Percentiles rank a stretch among this genome's conserved stretches.
Evolutionary conservation across 1,140 invertebrate species (phyloP).

Genomic region (Micrasema minimum): DNA sequence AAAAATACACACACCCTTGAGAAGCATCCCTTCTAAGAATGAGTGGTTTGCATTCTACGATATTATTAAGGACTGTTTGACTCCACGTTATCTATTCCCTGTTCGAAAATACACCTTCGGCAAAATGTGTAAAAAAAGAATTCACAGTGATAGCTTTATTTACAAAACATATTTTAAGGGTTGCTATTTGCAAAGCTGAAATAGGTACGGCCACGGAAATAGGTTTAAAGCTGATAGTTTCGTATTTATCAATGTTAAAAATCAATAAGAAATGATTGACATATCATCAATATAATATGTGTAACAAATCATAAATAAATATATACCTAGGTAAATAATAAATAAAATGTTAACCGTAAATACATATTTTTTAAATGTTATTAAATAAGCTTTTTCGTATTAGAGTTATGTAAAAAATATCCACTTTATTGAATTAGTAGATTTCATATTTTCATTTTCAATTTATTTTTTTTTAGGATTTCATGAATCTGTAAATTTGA

Average conservation of each 20-base stretch:
- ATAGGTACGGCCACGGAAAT: neutral
- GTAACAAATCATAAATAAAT: neutral
- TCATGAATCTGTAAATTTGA: no score
- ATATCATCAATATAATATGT: neutral
- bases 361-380: no score
- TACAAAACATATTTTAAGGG: conserved; percentile 33
- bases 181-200: conserved; percentile 41
- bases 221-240: neutral
- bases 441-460: no score
- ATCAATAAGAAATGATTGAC: conserved; percentile 7
- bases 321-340: neutral
- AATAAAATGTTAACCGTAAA: no score
- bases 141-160: conserved; percentile 21
- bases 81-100: conserved; percentile 23
- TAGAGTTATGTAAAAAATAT: no score
- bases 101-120: conserved; percentile 32
- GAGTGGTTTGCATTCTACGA: conserved; percentile 28
- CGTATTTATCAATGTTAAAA: neutral
- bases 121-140: conserved; percentile 18
- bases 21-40: conserved; percentile 31
- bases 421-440: no score
- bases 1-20: conserved; percentile 22
- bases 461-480: no score
- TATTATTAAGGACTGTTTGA: conserved; percentile 9
- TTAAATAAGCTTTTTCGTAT: no score